Evolutionary conservation across 2,797 vertebrate species (phyloP), one percentile per base, ranked within the genome.

Genomic region (Pseudopleuronectes americanus): DNA sequence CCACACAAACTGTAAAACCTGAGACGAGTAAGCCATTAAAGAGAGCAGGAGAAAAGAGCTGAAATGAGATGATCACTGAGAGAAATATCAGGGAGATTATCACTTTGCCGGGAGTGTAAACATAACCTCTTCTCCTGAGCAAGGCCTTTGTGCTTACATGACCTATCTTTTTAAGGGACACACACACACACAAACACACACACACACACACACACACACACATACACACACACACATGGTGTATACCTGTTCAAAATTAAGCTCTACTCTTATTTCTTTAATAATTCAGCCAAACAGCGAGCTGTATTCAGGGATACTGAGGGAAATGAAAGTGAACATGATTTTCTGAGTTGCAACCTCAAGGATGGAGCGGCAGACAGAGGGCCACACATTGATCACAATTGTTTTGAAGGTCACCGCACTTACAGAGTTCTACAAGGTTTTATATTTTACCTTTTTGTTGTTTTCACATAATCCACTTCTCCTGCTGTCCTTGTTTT

Each of bases 81-180:
- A 61, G 61, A 49, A 68, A 60, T 57, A 31, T 28, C 16, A 61
- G 28, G 52, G 48, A 45, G 48, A 80, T 80, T 80, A 80, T 68
- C 76, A 74, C 65, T 65, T 54, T 22, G 22, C 69, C 80, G 74
- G 49, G 67, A 64, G 22, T 38, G 28, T 56, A 56, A 60, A 68
- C 61, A 62, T 58, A 71, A 65, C 38, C 26, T 48, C n/a, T 21
- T 52, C 31, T 63, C 13, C 22, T 65, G 55, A 73, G 57, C 51
- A n/a, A 71, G 16, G 16, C 56, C 41, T 58, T 79, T 57, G 16
- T 57, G 26, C 17, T 21, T 14, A 31, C 31, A 31, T 28, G 60
- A 47, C 36, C 47, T 26, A 17, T 36, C 31, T 72, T n/a, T 58
- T 61, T 31, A 49, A 57, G 49, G 22, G 17, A 54, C 26, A 72